These are phyloP conservation scores for Drosophila nr. fundita DNA, from an alignment of 2,888 invertebrate genomes.

Conservation along the genomic window DNA sequence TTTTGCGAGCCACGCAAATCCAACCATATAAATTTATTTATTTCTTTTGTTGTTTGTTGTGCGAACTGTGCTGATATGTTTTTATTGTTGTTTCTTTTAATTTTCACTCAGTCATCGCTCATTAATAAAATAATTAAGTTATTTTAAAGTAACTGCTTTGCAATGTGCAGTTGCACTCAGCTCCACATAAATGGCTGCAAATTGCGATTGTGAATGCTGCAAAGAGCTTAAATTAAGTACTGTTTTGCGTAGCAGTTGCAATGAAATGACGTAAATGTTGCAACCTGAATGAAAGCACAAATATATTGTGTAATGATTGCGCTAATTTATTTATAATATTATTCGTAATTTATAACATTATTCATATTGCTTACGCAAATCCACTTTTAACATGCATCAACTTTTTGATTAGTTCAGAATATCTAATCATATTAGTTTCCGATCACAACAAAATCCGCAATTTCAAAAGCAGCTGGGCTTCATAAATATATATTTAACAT, in stretches of 20 bases:
- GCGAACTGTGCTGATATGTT: not conserved
- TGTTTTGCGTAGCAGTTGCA: not conserved
- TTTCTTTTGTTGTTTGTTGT: constrained; percentile 9
- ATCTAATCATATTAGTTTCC: no score
- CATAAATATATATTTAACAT: no score
- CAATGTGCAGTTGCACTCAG: not conserved
- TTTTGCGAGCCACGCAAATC: constrained; percentile 48
- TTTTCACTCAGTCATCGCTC: not conserved
- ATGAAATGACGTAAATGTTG: not conserved
- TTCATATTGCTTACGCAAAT: not conserved
- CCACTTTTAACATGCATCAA: not conserved
- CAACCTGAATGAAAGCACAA: not conserved
- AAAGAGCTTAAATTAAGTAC: constrained; percentile 1
- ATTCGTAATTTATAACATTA: not conserved
- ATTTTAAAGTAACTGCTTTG: constrained; percentile 35
- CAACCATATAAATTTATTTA: constrained; percentile 26
- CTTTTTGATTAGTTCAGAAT: not conserved
- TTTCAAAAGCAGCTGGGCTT: no score
- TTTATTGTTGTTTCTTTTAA: not conserved
- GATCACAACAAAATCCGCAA: no score
- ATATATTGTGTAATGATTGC: not conserved
- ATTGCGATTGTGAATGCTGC: not conserved
- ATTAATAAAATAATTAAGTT: constrained; percentile 44
- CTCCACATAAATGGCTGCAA: not conserved
- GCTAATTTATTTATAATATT: not conserved